Evolutionary conservation across 2,888 invertebrate genomes (phyloP).

Genomic region (Osmoderma eremita): DNA sequence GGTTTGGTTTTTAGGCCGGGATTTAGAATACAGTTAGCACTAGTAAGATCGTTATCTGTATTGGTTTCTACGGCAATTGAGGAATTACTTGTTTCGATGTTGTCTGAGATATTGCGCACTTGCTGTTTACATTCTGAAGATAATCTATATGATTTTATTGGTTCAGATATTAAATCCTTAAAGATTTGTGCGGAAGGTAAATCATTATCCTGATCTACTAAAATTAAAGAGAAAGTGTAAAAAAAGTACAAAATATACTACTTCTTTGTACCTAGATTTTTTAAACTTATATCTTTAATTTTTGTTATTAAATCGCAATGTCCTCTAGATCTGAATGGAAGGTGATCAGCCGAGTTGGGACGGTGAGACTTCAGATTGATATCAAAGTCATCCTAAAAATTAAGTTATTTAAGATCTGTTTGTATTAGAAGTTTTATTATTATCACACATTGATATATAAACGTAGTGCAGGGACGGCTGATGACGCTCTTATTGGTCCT

Average conservation of each 20-base stretch:
- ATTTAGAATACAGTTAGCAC: slow-evolving; percentile 47
- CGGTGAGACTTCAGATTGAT: slow-evolving; percentile 48
- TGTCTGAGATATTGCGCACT: slow-evolving; percentile 22
- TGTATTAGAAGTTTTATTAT: not conserved
- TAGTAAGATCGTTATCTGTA: not conserved
- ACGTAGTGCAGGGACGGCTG: slow-evolving; percentile 55
- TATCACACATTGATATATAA: slow-evolving; percentile 43
- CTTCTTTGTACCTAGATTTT: slow-evolving; percentile 22
- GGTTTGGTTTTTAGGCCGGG: slow-evolving; percentile 61
- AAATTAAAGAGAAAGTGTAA: slow-evolving; percentile 8
- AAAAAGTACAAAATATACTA: not conserved
- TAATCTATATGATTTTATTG: slow-evolving; percentile 54
- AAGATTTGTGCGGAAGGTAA: slow-evolving; percentile 56
- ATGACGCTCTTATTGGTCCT: slow-evolving; percentile 55
- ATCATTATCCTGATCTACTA: slow-evolving; percentile 50
- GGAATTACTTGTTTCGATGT: not conserved
- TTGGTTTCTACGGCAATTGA: not conserved
- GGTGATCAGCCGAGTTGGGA: slow-evolving; percentile 57
- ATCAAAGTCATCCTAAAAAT: slow-evolving; percentile 50
- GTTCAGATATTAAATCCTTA: slow-evolving; percentile 56
- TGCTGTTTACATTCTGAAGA: slow-evolving; percentile 19
- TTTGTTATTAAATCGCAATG: not conserved
- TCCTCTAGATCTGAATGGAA: slow-evolving; percentile 36
- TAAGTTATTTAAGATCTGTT: slow-evolving; percentile 9
- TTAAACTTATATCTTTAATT: slow-evolving; percentile 12